These are phyloP conservation scores for Entomobrya proxima DNA, from an alignment of 2,888 invertebrate genomes.

Conservation along the genomic window DNA sequence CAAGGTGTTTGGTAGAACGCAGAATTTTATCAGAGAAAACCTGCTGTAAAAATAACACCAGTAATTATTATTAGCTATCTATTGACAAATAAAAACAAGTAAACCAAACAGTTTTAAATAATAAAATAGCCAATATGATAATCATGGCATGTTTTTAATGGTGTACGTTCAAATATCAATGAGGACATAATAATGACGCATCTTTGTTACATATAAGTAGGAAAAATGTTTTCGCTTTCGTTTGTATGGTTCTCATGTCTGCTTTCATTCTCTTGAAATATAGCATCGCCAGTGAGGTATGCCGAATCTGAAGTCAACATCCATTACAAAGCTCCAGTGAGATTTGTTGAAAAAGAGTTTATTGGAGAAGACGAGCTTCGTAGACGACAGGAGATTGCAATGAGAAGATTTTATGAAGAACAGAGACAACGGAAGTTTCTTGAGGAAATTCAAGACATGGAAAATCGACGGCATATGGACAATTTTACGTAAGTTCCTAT, in stretches of 20 bases:
- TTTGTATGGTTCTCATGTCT: background rate
- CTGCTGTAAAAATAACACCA: background rate
- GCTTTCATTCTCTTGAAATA: conserved; percentile 39
- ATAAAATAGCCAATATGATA: too few relatives aligned
- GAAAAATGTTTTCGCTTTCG: background rate
- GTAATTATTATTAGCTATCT: background rate
- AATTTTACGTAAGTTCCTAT: conserved; percentile 85
- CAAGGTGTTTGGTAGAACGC: background rate
- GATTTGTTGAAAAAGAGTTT: conserved; percentile 90
- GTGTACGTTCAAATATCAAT: too few relatives aligned
- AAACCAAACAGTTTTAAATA: too few relatives aligned
- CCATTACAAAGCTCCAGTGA: conserved; percentile 92
- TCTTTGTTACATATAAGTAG: background rate
- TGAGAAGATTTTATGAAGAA: conserved; percentile 93
- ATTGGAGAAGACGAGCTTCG: conserved; percentile 89
- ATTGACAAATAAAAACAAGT: background rate
- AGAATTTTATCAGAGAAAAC: background rate
- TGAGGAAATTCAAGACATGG: conserved; percentile 94
- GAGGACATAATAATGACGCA: too few relatives aligned
- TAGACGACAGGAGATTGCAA: conserved; percentile 90
- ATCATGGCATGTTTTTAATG: too few relatives aligned
- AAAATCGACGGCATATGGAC: conserved; percentile 94
- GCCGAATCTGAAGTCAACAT: conserved; percentile 95
- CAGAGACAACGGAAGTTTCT: conserved; percentile 92
- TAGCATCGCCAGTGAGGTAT: conserved; percentile 92